Conservation (phyloP, 2,797 vertebrate genomes). For the Pteronotus mesoamericanus region DNA sequence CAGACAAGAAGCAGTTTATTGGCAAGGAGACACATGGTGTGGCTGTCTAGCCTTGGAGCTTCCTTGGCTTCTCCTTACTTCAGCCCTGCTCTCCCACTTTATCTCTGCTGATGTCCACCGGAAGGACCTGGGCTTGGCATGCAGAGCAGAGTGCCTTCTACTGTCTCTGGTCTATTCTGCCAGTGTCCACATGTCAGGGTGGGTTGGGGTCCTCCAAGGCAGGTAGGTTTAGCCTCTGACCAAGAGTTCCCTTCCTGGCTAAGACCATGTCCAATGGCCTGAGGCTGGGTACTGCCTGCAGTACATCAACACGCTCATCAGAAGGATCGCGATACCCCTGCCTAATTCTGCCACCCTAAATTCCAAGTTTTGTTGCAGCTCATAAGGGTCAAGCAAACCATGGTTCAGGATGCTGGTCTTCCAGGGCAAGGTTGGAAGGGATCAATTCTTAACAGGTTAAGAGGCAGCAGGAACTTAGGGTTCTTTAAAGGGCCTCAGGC, state of each 20-base stretch:
- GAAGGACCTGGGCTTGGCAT: neutral
- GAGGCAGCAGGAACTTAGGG: neutral
- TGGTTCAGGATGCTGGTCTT: neutral
- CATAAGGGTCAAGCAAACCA: neutral
- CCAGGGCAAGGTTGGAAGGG: neutral
- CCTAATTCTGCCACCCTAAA: neutral
- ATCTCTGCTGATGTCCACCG: neutral
- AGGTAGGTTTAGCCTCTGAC: neutral
- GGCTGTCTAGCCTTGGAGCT: neutral
- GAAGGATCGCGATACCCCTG: neutral
- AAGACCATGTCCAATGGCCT: neutral
- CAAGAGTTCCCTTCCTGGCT: neutral
- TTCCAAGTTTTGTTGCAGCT: neutral
- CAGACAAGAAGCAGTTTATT: slow-evolving; percentile 63
- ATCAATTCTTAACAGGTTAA: neutral
- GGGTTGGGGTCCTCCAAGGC: neutral
- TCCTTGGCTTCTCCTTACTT: neutral
- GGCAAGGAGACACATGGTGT: slow-evolving; percentile 35
- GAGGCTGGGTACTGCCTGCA: neutral
- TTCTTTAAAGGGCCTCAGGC: neutral
- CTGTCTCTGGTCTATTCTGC: neutral
- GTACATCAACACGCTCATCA: neutral
- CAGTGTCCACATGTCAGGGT: neutral
- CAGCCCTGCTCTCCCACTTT: neutral
- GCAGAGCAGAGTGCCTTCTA: neutral